These are phyloP conservation scores for Sialia sialis DNA, from an alignment of 2,113 vertebrate genomes.

Conservation along the genomic window DNA sequence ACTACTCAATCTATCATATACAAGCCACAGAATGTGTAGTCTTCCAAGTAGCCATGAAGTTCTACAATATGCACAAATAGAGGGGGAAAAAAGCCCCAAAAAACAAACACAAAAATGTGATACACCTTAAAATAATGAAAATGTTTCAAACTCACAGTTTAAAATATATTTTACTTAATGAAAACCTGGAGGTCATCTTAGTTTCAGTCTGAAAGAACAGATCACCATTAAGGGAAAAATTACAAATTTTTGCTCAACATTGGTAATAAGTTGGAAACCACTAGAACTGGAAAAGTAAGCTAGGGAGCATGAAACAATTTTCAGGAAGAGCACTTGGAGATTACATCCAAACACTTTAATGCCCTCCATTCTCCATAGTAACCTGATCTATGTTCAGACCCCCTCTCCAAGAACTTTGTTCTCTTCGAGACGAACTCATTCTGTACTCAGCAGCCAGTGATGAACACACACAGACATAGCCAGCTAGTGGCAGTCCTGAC, in stretches of 20 bases:
- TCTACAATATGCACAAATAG: background rate
- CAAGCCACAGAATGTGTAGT: background rate
- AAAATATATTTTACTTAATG: background rate
- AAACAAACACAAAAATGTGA: background rate
- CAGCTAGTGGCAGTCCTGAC: background rate
- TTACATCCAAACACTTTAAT: background rate
- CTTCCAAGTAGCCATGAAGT: background rate
- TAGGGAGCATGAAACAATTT: background rate
- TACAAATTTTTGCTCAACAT: background rate
- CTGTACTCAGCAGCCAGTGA: background rate
- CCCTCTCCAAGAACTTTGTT: background rate
- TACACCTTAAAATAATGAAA: background rate
- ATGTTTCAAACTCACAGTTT: background rate
- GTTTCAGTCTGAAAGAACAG: background rate
- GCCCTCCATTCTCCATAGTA: background rate
- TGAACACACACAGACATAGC: background rate
- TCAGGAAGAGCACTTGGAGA: background rate
- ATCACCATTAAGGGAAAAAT: background rate
- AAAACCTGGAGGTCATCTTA: background rate
- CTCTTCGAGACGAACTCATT: background rate
- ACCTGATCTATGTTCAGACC: background rate
- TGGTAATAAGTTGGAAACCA: background rate
- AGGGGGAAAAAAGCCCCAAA: accelerated
- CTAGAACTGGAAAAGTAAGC: background rate
- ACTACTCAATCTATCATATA: background rate